Conservation (phyloP, 1,140 invertebrate genomes). For the Sitophilus oryzae region DNA sequence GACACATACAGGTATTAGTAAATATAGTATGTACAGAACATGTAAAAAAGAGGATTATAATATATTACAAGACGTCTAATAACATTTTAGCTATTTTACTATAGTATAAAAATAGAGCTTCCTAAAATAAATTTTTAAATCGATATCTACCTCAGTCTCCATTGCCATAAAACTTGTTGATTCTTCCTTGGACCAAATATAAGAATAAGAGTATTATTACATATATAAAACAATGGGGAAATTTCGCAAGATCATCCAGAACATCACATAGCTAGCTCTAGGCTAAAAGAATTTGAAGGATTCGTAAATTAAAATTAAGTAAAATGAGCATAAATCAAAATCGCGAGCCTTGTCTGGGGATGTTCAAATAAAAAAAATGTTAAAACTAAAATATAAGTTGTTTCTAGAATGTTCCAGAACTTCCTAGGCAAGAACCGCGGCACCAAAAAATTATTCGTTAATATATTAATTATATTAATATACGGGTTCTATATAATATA, state of each 20-base stretch:
- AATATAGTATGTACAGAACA: too few relatives aligned
- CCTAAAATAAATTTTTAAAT: constrained; percentile 14
- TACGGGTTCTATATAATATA: constrained; percentile 41
- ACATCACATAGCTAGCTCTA: constrained; percentile 10
- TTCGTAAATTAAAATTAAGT: constrained; percentile 18
- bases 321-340: constrained; percentile 45
- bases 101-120: constrained; percentile 12
- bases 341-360: constrained; percentile 34
- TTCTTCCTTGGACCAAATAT: constrained; percentile 15
- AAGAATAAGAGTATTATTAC: not conserved
- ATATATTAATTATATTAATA: constrained; percentile 37
- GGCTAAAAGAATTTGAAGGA: constrained; percentile 15
- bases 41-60: too few relatives aligned
- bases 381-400: constrained; percentile 23
- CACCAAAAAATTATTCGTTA: constrained; percentile 36
- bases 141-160: constrained; percentile 19
- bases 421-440: constrained; percentile 35
- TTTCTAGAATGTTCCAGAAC: constrained; percentile 42
- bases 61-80: too few relatives aligned
- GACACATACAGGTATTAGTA: too few relatives aligned
- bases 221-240: not conserved
- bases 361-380: constrained; percentile 23
- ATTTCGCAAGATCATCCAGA: constrained; percentile 16
- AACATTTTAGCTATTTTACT: not conserved
- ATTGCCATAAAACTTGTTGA: constrained; percentile 17